Evolutionary conservation across 2,888 invertebrate species (phyloP).

Genomic region (Lucinisca nassula): DNA sequence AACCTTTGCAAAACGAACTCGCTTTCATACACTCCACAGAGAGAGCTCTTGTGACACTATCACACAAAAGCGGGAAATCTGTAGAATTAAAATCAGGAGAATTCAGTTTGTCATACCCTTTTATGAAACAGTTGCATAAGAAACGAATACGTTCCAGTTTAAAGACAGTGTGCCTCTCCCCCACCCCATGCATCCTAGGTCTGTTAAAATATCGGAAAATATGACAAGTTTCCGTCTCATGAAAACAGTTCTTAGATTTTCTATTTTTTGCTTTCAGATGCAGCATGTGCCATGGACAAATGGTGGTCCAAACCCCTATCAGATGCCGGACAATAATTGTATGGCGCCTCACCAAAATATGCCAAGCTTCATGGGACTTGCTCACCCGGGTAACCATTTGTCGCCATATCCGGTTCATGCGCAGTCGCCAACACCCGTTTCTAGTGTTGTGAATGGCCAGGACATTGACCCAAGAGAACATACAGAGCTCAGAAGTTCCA

Average conservation of each 20-base stretch:
- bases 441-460: conserved; percentile 50
- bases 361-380: conserved; percentile 84
- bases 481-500: conserved; percentile 83
- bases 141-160: too few species aligned
- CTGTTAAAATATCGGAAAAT: too few species aligned
- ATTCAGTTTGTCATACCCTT: too few species aligned
- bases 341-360: conserved; percentile 83
- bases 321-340: conserved; percentile 79
- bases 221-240: too few species aligned
- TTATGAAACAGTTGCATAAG: too few species aligned
- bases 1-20: too few species aligned
- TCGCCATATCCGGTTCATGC: conserved; percentile 73
- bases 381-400: conserved; percentile 75
- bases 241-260: neutral
- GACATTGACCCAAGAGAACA: conserved; percentile 74
- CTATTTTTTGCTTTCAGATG: conserved; percentile 68
- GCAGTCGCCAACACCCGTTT: conserved; percentile 62
- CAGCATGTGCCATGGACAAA: conserved; percentile 77
- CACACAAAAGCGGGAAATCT: too few species aligned
- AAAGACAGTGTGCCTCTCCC: too few species aligned
- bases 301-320: conserved; percentile 73
- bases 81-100: too few species aligned
- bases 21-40: too few species aligned
- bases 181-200: too few species aligned
- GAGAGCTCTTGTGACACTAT: too few species aligned